A percentile compares a stretch with the other conserved stretches of the same genome.
Conservation (phyloP, 2,888 invertebrate species). For the Heliconius cydno region DNA sequence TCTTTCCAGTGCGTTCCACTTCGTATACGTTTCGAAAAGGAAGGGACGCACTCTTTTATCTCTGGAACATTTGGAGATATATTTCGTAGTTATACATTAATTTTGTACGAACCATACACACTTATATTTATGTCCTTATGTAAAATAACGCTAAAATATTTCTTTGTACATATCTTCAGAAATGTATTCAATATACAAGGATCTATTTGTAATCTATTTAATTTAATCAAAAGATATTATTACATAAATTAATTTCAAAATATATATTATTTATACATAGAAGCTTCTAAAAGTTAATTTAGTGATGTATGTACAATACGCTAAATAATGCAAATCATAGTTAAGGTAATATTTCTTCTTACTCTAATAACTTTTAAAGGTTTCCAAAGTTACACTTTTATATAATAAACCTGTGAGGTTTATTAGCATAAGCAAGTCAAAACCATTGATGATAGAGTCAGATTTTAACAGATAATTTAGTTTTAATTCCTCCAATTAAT, state of each 20-base stretch:
- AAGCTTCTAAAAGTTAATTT: no score
- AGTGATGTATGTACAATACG: no score
- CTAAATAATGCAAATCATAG: no score
- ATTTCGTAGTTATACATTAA: conserved; percentile 45
- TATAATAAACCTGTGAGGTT: not conserved
- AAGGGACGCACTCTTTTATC: conserved; percentile 51
- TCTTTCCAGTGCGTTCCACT: conserved; percentile 65
- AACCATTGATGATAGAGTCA: not conserved
- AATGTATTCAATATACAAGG: no score
- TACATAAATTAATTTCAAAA: no score
- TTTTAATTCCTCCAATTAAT: no score
- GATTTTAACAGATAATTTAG: not conserved
- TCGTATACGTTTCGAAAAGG: conserved; percentile 55
- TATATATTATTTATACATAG: no score
- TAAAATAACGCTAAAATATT: no score
- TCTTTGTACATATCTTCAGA: no score
- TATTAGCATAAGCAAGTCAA: not conserved
- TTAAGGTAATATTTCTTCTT: no score
- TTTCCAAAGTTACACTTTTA: not conserved
- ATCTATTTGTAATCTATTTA: no score
- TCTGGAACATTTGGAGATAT: conserved; percentile 49
- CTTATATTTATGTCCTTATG: not conserved
- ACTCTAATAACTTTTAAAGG: not conserved
- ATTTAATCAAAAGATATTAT: no score
- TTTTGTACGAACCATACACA: conserved; percentile 31